These are phyloP conservation scores for Dendronephthya gigantea DNA, from an alignment of 64 coral and sea anemone species.

Conservation along the genomic window DNA sequence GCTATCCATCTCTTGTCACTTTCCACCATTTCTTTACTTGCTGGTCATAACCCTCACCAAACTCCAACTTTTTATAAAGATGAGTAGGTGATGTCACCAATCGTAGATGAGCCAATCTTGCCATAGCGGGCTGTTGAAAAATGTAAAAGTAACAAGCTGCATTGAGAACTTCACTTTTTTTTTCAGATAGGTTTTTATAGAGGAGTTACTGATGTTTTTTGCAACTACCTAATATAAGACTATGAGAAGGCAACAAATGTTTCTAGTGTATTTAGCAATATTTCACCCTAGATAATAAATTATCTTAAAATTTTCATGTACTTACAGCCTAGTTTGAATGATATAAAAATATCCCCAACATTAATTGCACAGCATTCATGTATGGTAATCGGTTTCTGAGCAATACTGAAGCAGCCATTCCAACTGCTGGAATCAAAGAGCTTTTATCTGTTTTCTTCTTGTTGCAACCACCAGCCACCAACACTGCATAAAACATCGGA, in stretches of 20 bases:
- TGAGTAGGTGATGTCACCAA: slow-evolving; percentile 8
- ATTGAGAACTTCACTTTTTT: background rate
- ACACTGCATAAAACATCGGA: slow-evolving; percentile 20
- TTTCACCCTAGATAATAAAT: background rate
- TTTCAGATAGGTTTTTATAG: background rate
- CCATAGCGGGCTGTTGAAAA: background rate
- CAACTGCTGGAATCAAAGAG: background rate
- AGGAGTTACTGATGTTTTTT: background rate
- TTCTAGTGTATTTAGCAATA: background rate
- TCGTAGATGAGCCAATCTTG: background rate
- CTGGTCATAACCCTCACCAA: slow-evolving; percentile 41
- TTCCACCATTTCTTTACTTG: slow-evolving; percentile 14
- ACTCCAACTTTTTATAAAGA: slow-evolving; percentile 42
- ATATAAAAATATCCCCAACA: slow-evolving; percentile 25
- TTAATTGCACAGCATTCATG: slow-evolving; percentile 57
- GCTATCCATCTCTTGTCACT: background rate
- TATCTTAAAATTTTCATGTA: background rate
- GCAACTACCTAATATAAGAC: no score
- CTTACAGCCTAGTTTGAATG: slow-evolving; percentile 59
- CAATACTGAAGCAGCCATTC: slow-evolving; percentile 25
- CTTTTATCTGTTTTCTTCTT: slow-evolving; percentile 1
- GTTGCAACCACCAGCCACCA: slow-evolving; percentile 27
- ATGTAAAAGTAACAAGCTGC: slow-evolving; percentile 2
- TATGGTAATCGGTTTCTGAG: slow-evolving; percentile 32
- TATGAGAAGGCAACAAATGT: background rate